Base-by-base conservation (phyloP, 2,113 vertebrate species). In the Phoenicopterus ruber region DNA sequence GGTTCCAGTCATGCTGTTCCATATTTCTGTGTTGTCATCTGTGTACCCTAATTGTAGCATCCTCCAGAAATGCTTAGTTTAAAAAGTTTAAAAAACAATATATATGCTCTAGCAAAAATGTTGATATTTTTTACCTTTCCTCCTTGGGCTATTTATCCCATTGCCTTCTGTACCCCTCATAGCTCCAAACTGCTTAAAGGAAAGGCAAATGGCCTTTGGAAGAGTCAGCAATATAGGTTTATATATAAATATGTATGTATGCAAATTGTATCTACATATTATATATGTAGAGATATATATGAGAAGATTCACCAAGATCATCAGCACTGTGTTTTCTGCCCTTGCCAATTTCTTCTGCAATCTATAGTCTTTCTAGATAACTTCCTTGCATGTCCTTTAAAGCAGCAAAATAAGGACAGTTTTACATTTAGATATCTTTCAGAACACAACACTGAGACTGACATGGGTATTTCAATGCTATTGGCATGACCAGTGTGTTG, bases 141-240 rank as follows among this genome's bases (percentile, higher is more conserved):
- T 57, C 10, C 6, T 57, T 57, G 26, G 9, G 2, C 4, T 69
- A 16, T 22, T 82, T 52, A 29, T 63, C 11, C 16, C 21, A 31
- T 34, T 86, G 34, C 1, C 3, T 46, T 65, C 21, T 58, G 3
- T 24, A 74, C 2, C 3, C 7, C 10, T 40, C 9, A 11, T 25
- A 88, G 42, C 17, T 71, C n/a, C 38, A 36, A 26, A 10, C 9
- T 34, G 5, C 9, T 13, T 18, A 24, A 36, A 8, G 7, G 5
- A 80, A 91, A 89, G 18, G 4, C 9, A 86, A 58, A 69, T 13
- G 4, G 1, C 25, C 19, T 62, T 63, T 57, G 36, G 25, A 69
- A n/a, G 6, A 14, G 7, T n/a, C 34, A 90, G 3, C 5, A 69
- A 4, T 28, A 20, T 16, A 3, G 0, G 6, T 4, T 13, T 47